Conservation (phyloP, 2,888 invertebrate genomes). For the Ophion ellenae region DNA sequence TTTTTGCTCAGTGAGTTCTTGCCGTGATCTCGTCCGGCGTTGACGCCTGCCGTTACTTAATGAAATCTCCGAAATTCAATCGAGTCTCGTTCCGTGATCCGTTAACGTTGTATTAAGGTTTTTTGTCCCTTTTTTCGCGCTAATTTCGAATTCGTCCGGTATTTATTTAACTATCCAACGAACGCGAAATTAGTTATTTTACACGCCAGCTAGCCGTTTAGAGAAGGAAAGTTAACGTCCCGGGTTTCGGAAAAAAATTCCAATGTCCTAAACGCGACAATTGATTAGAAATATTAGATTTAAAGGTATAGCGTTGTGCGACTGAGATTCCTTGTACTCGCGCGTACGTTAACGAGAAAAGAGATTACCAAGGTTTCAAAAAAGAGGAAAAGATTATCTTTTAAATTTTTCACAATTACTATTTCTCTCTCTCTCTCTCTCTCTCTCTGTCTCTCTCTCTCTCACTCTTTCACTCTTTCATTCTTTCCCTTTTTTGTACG, state of each 20-base stretch:
- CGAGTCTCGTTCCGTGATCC: neutral
- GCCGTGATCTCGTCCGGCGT: neutral
- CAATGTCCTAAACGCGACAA: constrained; percentile 40
- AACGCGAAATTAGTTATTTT: constrained; percentile 32
- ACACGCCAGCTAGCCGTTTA: constrained; percentile 66
- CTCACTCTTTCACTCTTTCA: constrained; percentile 48
- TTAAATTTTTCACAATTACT: constrained; percentile 68
- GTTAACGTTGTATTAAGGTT: neutral
- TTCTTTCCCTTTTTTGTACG: constrained; percentile 79
- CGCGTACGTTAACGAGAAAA: constrained; percentile 42
- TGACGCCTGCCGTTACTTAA: constrained; percentile 11
- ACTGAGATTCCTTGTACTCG: constrained; percentile 33
- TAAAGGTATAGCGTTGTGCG: constrained; percentile 42
- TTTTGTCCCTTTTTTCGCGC: neutral
- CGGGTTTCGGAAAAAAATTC: constrained; percentile 43
- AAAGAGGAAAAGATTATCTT: constrained; percentile 46
- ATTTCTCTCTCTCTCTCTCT: constrained; percentile 61
- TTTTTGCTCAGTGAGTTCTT: constrained; percentile 1
- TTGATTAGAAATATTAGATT: constrained; percentile 35
- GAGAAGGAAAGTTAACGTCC: neutral
- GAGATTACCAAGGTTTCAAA: constrained; percentile 55
- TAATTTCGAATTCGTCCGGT: neutral
- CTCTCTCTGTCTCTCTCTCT: constrained; percentile 52
- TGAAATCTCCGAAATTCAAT: neutral
- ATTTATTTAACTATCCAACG: constrained; percentile 17